Evolutionary conservation across 2,113 vertebrate species (phyloP).

Genomic region (Eudyptes chrysolophus): DNA sequence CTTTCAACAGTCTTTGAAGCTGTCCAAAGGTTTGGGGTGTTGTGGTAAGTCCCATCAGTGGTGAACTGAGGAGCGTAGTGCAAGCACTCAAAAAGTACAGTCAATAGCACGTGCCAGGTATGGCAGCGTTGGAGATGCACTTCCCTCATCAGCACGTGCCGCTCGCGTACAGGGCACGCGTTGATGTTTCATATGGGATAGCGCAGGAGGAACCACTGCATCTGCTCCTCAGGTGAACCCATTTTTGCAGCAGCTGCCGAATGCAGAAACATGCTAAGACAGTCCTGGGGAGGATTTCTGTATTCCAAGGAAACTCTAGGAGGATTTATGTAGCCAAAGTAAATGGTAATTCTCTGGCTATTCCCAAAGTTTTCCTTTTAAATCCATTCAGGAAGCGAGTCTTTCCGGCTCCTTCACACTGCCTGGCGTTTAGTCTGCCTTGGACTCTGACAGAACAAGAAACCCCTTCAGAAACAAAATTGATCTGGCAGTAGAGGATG

Average conservation of each 20-base stretch:
- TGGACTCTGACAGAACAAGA: not conserved
- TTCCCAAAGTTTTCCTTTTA: not conserved
- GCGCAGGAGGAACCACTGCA: fast-evolving
- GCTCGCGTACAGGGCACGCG: fast-evolving
- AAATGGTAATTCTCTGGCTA: not conserved
- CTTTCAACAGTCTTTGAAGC: not conserved
- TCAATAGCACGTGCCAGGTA: fast-evolving
- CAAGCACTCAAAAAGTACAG: fast-evolving
- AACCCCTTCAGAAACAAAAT: not conserved
- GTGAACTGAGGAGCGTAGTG: not conserved
- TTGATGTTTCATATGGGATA: fast-evolving
- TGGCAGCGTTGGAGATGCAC: not conserved
- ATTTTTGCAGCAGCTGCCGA: not conserved
- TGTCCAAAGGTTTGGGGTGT: not conserved
- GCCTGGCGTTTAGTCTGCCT: not conserved
- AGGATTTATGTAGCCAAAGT: not conserved
- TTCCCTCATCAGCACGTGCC: fast-evolving
- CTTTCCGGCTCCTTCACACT: not conserved
- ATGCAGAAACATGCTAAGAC: not conserved
- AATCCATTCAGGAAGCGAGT: not conserved
- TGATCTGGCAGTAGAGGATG: not conserved
- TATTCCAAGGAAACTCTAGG: not conserved
- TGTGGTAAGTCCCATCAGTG: not conserved
- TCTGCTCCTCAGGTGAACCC: not conserved
- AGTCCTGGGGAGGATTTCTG: not conserved